Base-by-base conservation (phyloP, 2,113 vertebrate species). In the Misgurnus anguillicaudatus region DNA sequence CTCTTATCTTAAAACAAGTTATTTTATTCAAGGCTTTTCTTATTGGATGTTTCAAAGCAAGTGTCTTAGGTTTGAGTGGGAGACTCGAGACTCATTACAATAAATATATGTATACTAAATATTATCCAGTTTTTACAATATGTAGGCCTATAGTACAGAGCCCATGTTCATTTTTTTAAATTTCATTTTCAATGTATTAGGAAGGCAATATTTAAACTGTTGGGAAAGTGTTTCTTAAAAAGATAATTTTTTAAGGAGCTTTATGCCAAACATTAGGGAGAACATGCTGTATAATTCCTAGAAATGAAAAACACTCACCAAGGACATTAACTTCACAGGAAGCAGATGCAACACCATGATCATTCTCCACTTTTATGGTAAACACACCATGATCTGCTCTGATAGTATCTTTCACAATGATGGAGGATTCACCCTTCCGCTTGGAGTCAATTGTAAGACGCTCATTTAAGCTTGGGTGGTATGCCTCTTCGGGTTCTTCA, bases 311-410 rank as follows among this genome's bases (percentile, higher is more conserved):
- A 74, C 19, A 84, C 92, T 87, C 86, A 99, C 98, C 97, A 48
- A 98, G 89, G 19, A 99, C 93, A 83, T 92, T 95, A 81, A 99
- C 97, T 82, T 95, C 92, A 85, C 98, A 99, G 60, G 94, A 92
- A 17, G 95, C 97, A 55, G 96, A 95, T 67, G 95, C 95, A 0
- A 89, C 75, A 36, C 98, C 98, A 0, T 98, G 97, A 85, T 97
- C 95, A 61, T 99, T 99, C 91, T 98, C 95, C 81, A 92, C 95
- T 90, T 95, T 98, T 85, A 99, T 94, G 75, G 93, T 96, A 88
- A 93, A 99, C 3, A 92, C 89, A 38, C 98, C 98, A 55, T 98
- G 93, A 84, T 99, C 98, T 2, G 85, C 80, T 86, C 98, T 93
- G 76, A 95, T 10, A 1, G 94, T 94, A 82, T 98, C 96, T 79